phyloP scores from a whole-genome alignment of 2,113 vertebrate genomes.

The Varanus komodoensis region DNA sequence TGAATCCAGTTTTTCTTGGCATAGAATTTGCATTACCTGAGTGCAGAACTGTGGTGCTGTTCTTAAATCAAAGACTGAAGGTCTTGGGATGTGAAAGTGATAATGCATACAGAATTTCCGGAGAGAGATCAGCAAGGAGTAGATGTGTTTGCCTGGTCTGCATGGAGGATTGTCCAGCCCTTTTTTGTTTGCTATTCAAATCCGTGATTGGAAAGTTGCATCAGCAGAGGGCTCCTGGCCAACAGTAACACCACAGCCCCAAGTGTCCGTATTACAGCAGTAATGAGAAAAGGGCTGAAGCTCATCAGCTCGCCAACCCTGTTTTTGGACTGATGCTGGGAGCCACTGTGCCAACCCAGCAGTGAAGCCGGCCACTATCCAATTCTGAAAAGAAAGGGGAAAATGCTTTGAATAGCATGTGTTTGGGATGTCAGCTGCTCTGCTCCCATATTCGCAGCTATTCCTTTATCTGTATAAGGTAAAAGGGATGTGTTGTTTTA shows the following conservation, averaged over 20 bases:
- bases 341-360: background rate
- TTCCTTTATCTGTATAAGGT: slow-evolving; percentile 42
- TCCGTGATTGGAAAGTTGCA: background rate
- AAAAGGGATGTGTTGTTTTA: slow-evolving; percentile 54
- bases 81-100: background rate
- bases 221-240: background rate
- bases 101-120: background rate
- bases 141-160: too few species aligned
- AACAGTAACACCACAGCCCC: background rate
- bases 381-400: background rate
- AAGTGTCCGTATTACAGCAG: background rate
- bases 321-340: background rate
- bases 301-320: background rate
- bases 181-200: background rate
- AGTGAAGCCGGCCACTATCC: background rate
- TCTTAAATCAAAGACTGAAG: too few species aligned
- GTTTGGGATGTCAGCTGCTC: slow-evolving; percentile 49
- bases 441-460: slow-evolving; percentile 28
- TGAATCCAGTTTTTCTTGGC: too few species aligned
- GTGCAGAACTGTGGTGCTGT: too few species aligned
- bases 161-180: background rate
- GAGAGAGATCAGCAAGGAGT: too few species aligned
- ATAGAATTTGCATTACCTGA: too few species aligned
- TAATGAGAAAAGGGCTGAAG: background rate
- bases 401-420: background rate